A percentile compares a stretch with the other conserved stretches of the same genome.
phyloP scores from a whole-genome alignment of 2,113 vertebrate species.

The Monarcha castaneiventris region DNA sequence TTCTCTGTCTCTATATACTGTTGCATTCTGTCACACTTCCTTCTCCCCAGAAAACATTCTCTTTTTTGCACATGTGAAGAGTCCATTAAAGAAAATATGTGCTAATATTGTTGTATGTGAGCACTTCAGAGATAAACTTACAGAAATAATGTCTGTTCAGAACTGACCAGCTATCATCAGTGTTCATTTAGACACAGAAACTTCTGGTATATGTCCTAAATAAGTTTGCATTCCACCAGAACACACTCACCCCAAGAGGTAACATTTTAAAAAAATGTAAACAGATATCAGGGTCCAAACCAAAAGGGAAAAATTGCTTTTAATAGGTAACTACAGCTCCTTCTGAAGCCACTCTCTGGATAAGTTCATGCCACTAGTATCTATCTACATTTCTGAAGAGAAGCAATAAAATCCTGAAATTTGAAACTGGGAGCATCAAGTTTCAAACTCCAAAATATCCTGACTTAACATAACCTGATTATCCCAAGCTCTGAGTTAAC shows the following conservation, averaged over 20 bases:
- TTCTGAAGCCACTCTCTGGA: not conserved
- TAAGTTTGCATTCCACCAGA: not conserved
- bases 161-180: not conserved
- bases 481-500: not conserved
- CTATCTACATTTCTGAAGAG: not conserved
- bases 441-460: constrained; percentile 21
- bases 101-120: not conserved
- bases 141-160: not conserved
- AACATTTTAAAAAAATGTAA: not conserved
- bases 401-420: not conserved
- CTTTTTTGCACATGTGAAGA: not conserved
- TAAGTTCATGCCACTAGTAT: not conserved
- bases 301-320: not conserved
- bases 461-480: not conserved
- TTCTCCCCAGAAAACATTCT: not conserved
- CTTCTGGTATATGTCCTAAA: not conserved
- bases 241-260: not conserved
- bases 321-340: not conserved
- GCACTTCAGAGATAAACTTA: not conserved
- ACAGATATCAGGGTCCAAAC: not conserved
- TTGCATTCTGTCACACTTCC: not conserved
- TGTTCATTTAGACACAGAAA: not conserved
- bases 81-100: not conserved
- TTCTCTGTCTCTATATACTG: not conserved
- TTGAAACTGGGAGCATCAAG: not conserved